phyloP scores from a whole-genome alignment of 92 coral and sea anemone genomes.

The Heteractis magnifica region DNA sequence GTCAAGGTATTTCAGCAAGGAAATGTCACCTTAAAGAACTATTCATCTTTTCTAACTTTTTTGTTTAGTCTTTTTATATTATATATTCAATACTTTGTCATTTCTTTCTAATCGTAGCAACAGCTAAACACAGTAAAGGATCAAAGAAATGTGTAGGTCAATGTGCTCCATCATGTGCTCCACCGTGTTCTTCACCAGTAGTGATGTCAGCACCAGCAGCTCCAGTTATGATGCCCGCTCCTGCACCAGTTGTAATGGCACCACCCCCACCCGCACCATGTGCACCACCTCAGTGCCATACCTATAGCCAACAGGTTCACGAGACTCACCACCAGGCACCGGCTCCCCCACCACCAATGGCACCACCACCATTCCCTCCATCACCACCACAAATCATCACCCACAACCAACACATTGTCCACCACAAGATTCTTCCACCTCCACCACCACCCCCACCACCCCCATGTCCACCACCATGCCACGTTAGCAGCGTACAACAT shows the following conservation, averaged over 20 bases:
- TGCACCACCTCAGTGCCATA: conserved; percentile 63
- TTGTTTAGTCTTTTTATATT: too few relatives aligned
- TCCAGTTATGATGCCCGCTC: conserved; percentile 4
- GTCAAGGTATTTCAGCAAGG: too few relatives aligned
- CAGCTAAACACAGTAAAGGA: conserved; percentile 59
- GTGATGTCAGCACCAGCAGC: conserved; percentile 36
- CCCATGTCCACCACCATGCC: conserved; percentile 88
- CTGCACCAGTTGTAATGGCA: neutral
- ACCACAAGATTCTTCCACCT: conserved; percentile 71
- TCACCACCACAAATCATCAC: conserved; percentile 60
- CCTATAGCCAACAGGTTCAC: conserved; percentile 43
- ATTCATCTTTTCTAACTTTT: too few relatives aligned
- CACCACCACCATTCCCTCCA: conserved; percentile 66
- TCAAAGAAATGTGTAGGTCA: conserved; percentile 73
- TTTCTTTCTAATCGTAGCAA: neutral
- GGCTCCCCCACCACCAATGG: conserved; percentile 78
- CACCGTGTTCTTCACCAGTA: conserved; percentile 49
- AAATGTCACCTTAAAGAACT: too few relatives aligned
- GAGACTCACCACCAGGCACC: conserved; percentile 65
- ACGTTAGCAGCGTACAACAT: conserved; percentile 49
- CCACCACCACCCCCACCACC: conserved; percentile 81
- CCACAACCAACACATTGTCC: conserved; percentile 58
- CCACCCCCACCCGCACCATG: conserved; percentile 65
- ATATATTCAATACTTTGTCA: too few relatives aligned
- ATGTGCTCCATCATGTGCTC: conserved; percentile 72